Conservation (phyloP, 2,888 invertebrate genomes). For the Pristionchus arcanus region DNA sequence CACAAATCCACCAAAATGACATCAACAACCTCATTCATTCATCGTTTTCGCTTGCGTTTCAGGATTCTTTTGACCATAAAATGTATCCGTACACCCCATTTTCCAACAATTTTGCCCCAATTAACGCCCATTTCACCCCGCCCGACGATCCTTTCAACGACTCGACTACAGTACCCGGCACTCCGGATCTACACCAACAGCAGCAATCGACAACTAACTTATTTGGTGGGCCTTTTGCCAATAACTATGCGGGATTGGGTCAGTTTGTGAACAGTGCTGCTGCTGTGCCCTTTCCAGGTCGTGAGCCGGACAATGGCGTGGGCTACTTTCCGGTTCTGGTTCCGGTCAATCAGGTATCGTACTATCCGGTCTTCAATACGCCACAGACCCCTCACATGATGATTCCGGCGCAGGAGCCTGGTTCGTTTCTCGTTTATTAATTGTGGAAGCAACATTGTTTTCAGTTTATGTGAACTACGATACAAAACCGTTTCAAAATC, state of each 20-base stretch:
- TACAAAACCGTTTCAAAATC: background rate
- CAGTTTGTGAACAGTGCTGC: background rate
- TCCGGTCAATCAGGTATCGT: too few relatives aligned
- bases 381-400: background rate
- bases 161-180: conserved; percentile 27
- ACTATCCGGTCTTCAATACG: background rate
- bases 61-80: background rate
- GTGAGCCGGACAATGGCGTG: background rate
- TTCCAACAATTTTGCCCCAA: background rate
- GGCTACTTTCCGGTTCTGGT: background rate
- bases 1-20: too few relatives aligned
- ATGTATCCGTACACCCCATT: background rate
- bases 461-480: background rate
- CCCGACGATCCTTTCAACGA: background rate
- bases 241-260: background rate
- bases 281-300: background rate
- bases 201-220: background rate
- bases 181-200: background rate
- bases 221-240: background rate
- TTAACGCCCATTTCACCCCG: background rate
- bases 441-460: background rate
- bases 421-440: background rate
- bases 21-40: background rate
- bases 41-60: background rate
- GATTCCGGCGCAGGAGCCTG: background rate